Evolutionary conservation across 2,797 vertebrate species (phyloP).

Genomic region (Chelonia mydas): DNA sequence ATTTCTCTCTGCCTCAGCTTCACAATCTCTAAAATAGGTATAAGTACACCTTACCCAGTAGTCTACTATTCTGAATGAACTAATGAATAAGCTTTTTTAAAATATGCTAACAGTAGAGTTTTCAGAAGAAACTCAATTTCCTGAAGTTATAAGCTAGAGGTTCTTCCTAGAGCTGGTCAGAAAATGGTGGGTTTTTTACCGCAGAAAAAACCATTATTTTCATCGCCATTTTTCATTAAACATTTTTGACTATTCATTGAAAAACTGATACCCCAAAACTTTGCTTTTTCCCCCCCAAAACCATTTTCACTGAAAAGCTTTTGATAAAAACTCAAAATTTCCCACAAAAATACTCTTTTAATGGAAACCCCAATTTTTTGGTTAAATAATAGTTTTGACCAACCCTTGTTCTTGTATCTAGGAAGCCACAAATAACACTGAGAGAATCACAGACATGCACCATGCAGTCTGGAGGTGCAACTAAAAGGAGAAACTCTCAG

Average conservation of each 20-base stretch:
- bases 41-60: not conserved
- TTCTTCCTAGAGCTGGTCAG: constrained; percentile 1
- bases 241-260: constrained; percentile 11
- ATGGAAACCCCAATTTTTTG: not conserved
- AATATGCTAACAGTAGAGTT: not conserved
- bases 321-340: not conserved
- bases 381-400: not conserved
- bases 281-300: constrained; percentile 46
- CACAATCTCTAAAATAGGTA: not conserved
- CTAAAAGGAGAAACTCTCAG: not conserved
- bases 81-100: not conserved
- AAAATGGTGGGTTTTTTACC: not conserved
- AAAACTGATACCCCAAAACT: constrained; percentile 48
- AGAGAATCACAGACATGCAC: not conserved
- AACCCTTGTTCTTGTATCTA: not conserved
- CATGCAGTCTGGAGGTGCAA: not conserved
- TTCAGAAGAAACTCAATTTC: not conserved
- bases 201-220: not conserved
- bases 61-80: not conserved
- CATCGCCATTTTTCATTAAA: not conserved
- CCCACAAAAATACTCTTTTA: not conserved
- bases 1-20: not conserved
- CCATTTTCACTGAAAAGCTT: constrained; percentile 53
- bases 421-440: not conserved
- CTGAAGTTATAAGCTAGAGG: not conserved